Base-by-base conservation (phyloP, 1,140 invertebrate genomes). In the Cyclina sinensis region DNA sequence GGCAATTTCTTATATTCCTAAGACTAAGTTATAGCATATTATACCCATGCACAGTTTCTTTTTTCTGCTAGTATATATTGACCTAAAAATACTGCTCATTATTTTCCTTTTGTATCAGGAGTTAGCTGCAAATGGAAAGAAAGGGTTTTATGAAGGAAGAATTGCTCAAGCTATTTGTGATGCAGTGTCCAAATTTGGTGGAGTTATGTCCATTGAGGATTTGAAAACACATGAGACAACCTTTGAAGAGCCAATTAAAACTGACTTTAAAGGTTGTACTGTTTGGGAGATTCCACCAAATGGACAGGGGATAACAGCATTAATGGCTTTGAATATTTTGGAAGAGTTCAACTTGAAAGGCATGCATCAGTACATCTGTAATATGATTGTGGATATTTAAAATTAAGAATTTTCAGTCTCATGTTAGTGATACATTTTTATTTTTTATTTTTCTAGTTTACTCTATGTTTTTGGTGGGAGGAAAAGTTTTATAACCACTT, bases 211-310 rank as follows among this genome's bases (percentile, higher is more conserved):
- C 16, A 1, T 90, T n/a, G 93, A 95, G 12, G 96, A 96, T 91
- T 86, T 96, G 62, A 83, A 86, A n/a, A 79, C 86, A 24, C 95
- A 96, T 90, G 80, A 86, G 30, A 93, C 91, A 11, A 95, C 94
- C 24, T 88, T 91, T 76, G 94, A 93, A 27, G 89, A 93, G 27
- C 91, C 95, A 86, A 95, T 95, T 62, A 92, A 91, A 86, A 90
- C 89, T 24, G 90, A 92, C 59, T 94, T 94, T 79, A 92, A 92
- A 73, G 93, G 93, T 62, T 86, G 86, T 46, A 86, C 91, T 16
- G 88, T 94, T 11, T 95, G 94, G 94, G 92, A 95, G 86, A 92
- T 94, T 14, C 95, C 95, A n/a, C 95, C 95, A 7, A 95, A 94
- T 91, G 94, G 95, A 3, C 95, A 95, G 82, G 95, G 95, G 3